A percentile compares a stretch with the other conserved stretches of the same genome.
Conservation (phyloP, 2,888 invertebrate species). For the Atherix ibis region DNA sequence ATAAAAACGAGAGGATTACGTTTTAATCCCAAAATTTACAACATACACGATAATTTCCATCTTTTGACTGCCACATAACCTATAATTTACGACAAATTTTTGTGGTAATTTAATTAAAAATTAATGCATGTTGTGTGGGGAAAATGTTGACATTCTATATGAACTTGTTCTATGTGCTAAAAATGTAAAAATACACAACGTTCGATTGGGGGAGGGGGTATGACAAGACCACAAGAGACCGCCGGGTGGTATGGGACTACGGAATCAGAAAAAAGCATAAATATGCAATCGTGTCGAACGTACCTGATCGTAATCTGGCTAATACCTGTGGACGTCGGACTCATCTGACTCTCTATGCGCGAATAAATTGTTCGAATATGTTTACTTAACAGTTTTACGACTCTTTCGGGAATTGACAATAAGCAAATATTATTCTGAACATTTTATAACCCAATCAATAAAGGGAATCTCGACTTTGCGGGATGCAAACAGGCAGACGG, state of each 20-base stretch:
- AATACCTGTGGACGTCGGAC: no score
- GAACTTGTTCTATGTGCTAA: background rate
- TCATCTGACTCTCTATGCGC: no score
- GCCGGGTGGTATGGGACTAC: no score
- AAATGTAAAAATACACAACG: no score
- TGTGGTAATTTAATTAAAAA: constrained; percentile 9
- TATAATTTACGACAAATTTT: constrained; percentile 8
- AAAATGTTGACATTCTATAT: constrained; percentile 1
- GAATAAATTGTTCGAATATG: constrained; percentile 3
- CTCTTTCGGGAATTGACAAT: constrained; percentile 6
- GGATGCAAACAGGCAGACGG: no score
- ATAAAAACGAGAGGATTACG: constrained; percentile 6
- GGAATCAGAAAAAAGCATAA: no score
- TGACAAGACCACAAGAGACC: no score
- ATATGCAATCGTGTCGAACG: no score
- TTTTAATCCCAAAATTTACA: constrained; percentile 8
- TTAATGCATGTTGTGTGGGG: constrained; percentile 4
- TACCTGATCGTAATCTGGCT: no score
- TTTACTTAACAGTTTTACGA: constrained; percentile 8
- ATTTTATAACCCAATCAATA: no score
- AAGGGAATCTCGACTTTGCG: no score
- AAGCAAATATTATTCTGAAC: constrained; percentile 7
- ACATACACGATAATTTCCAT: constrained; percentile 8
- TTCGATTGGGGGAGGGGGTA: no score
- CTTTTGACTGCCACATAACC: constrained; percentile 7